phyloP scores from a whole-genome alignment of 2,888 invertebrate genomes.

The Drosophila putrida region DNA sequence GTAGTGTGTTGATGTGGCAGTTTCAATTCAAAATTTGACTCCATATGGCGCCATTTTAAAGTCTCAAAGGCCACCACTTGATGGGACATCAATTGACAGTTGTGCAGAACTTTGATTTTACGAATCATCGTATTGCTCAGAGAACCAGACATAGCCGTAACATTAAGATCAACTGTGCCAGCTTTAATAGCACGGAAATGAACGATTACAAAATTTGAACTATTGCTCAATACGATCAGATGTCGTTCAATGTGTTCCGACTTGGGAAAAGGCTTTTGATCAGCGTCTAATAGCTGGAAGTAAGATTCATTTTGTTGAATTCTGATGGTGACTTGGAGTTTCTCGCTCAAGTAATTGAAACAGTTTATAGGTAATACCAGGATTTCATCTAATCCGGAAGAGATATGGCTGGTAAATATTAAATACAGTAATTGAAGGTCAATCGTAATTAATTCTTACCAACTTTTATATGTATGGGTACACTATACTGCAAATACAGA shows the following conservation, averaged over 20 bases:
- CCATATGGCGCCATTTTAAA: neutral
- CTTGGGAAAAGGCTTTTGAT: neutral
- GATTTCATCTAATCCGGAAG: constrained; percentile 34
- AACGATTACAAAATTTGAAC: neutral
- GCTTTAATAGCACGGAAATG: constrained; percentile 7
- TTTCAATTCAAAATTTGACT: neutral
- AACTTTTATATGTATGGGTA: constrained; percentile 29
- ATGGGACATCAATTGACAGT: neutral
- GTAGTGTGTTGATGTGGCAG: neutral
- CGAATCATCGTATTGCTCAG: neutral
- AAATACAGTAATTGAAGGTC: neutral
- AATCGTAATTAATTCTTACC: constrained; percentile 19
- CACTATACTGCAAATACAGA: neutral
- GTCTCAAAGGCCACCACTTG: neutral
- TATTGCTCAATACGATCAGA: neutral
- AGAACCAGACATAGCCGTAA: constrained; percentile 10
- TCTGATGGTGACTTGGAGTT: neutral
- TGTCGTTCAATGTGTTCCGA: neutral
- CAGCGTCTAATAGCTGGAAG: constrained; percentile 2
- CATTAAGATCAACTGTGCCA: constrained; percentile 12
- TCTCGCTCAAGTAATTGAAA: constrained; percentile 6
- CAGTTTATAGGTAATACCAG: constrained; percentile 21
- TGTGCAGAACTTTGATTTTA: neutral
- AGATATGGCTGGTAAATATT: neutral
- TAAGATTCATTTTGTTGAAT: neutral